Evolutionary conservation across 2,113 vertebrate genomes (phyloP).

Genomic region (Glaucomys volans): DNA sequence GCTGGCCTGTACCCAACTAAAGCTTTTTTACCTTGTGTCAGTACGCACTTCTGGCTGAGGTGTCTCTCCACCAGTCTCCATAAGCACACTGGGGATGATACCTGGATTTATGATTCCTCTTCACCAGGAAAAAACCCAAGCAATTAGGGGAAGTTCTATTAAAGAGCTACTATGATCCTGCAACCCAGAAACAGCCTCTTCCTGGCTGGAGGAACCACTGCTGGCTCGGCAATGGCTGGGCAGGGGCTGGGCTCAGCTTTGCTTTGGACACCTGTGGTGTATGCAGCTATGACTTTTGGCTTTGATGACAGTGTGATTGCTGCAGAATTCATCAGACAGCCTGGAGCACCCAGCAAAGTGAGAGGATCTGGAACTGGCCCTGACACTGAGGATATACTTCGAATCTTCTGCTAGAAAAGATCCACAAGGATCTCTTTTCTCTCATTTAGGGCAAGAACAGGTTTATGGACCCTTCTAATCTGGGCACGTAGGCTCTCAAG

Average conservation of each 20-base stretch:
- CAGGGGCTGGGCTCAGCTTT: neutral
- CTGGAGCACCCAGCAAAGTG: neutral
- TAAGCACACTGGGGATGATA: too few relatives aligned
- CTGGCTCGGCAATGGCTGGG: neutral
- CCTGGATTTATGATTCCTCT: neutral
- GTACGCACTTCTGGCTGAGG: neutral
- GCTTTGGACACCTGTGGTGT: accelerated
- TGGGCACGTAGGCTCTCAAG: neutral
- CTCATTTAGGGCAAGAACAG: neutral
- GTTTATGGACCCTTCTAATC: neutral
- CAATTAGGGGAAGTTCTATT: neutral
- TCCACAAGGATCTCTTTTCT: neutral
- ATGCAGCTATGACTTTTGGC: neutral
- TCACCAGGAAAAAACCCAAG: neutral
- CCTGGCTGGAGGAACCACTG: neutral
- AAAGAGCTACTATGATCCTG: neutral
- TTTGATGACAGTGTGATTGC: neutral
- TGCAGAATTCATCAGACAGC: neutral
- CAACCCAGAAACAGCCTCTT: neutral
- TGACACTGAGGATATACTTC: neutral
- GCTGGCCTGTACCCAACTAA: neutral
- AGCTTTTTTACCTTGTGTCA: neutral
- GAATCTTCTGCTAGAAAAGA: neutral
- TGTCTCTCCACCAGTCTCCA: neutral
- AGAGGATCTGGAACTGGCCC: neutral